phyloP scores from a whole-genome alignment of 2,888 invertebrate species.

The Parnassius orleans region DNA sequence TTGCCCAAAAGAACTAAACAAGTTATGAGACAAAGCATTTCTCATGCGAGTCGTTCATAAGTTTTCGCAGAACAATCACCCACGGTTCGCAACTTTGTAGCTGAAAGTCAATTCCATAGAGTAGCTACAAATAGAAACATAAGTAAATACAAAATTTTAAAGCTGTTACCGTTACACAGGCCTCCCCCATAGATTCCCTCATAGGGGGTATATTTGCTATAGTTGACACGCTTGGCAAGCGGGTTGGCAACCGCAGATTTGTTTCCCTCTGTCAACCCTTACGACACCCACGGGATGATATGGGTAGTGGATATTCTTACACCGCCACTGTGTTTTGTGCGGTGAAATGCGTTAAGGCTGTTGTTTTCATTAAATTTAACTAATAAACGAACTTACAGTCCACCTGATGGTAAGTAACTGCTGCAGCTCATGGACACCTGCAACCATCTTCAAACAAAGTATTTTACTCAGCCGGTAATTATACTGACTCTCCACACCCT shows the following conservation, averaged over 20 bases:
- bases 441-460: background rate
- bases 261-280: too few relatives aligned
- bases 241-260: too few relatives aligned
- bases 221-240: too few relatives aligned
- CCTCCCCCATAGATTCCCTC: too few relatives aligned
- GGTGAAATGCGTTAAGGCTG: background rate
- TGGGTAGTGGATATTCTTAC: too few relatives aligned
- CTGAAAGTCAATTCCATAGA: constrained; percentile 23
- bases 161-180: background rate
- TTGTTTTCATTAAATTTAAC: background rate
- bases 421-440: too few relatives aligned
- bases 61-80: constrained; percentile 26
- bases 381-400: background rate
- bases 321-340: too few relatives aligned
- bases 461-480: too few relatives aligned
- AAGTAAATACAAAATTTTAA: background rate
- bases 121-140: constrained; percentile 6
- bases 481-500: too few relatives aligned
- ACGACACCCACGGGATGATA: too few relatives aligned
- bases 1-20: constrained; percentile 22
- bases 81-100: constrained; percentile 21
- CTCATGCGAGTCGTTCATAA: constrained; percentile 24
- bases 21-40: constrained; percentile 27
- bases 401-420: too few relatives aligned
- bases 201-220: too few relatives aligned